Evolutionary conservation across 30 jellyfish, hydroid and myxozoan species (phyloP).

Genomic region (Euphysa ruthae): DNA sequence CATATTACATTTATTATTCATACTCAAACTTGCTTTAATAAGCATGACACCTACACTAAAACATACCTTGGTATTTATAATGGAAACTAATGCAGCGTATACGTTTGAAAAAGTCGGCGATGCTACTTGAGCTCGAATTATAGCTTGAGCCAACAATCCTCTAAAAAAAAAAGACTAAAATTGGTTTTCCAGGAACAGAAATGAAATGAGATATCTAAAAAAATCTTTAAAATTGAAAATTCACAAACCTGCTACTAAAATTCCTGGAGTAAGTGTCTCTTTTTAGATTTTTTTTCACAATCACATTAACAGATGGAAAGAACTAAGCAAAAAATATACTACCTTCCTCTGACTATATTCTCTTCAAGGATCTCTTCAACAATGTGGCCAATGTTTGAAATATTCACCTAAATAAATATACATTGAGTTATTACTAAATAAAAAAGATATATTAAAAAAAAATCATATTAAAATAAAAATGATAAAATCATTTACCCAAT

Average conservation of each 20-base stretch:
- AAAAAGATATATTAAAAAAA: too few relatives aligned
- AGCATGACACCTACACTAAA: neutral
- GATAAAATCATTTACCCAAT: too few relatives aligned
- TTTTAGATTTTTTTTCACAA: too few relatives aligned
- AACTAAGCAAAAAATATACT: neutral
- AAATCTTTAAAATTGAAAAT: too few relatives aligned
- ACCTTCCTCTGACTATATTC: constrained; percentile 95
- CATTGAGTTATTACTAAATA: too few relatives aligned
- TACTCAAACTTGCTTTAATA: too few relatives aligned
- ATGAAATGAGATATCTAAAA: too few relatives aligned
- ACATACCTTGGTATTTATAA: constrained; percentile 88
- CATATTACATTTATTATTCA: too few relatives aligned
- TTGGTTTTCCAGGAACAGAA: too few relatives aligned
- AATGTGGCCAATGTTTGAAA: constrained; percentile 72
- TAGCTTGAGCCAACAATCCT: constrained; percentile 79
- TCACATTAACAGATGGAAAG: neutral
- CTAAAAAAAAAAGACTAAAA: constrained; percentile 22
- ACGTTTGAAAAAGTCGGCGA: constrained; percentile 95
- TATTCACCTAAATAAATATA: constrained; percentile 64
- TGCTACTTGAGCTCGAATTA: constrained; percentile 96
- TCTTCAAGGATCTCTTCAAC: constrained; percentile 87
- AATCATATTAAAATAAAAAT: too few relatives aligned
- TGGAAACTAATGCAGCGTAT: constrained; percentile 88
- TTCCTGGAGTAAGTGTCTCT: too few relatives aligned
- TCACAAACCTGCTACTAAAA: too few relatives aligned